Base-by-base conservation (phyloP, 2,888 invertebrate genomes). In the Rhimphoctona megacephalus region DNA sequence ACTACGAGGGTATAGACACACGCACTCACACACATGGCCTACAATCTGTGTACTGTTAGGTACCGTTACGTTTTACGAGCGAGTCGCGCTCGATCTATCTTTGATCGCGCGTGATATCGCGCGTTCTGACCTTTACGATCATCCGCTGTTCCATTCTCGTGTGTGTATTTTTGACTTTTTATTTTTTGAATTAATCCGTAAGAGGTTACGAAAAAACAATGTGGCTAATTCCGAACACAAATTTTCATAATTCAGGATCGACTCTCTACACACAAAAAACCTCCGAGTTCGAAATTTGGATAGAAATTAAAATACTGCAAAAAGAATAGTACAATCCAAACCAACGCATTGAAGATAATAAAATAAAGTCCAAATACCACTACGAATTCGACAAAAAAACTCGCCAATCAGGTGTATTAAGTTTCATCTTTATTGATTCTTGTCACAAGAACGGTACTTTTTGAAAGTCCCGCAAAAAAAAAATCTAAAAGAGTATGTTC, bases 31-130 rank as follows among this genome's bases (percentile, higher is more conserved):
- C 57, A 67, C 54, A 64, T 80, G 49, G 83, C 78, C 77, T 72
- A 70, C 76, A 81, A 57, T 64, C 77, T 70, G 81, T 83, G 81
- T 81, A 87, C 74, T 52, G 82, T 72, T 81, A 74, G 78, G 69
- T 86, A 87, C 87, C 87, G 86, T 81, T 87, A 86, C 83, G 85
- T 88, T 88, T 88, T 85, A 89, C 88, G 88, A 89, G 85, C 82
- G 77, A 73, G 85, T 85, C 80, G 80, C 80, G 77, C 84, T 64
- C 81, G 88, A 89, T 88, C 88, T 86, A 77, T 89, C 87, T 87
- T 85, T 85, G 87, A 88, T 88, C 86, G 85, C 81, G 78, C 82
- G 85, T 87, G 87, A 87, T 88, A 88, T 86, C 85, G 83, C 81
- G 81, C 72, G 82, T 79, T 87, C 79, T 87, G 87, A 85, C 89